Conservation (phyloP, 2,113 vertebrate species). For the Bubo bubo region DNA sequence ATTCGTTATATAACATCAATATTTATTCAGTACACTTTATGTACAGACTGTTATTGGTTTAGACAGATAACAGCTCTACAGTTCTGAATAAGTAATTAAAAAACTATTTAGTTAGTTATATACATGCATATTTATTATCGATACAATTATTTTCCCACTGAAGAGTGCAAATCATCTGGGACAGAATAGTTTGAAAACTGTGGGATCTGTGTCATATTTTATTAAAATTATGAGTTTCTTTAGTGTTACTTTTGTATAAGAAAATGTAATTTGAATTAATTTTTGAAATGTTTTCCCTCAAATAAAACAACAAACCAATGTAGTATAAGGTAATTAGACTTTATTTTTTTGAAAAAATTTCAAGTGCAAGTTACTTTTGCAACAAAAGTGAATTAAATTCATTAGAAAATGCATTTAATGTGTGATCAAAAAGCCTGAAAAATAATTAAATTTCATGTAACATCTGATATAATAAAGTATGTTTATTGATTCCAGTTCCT, state of each 20-base stretch:
- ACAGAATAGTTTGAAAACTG: not conserved
- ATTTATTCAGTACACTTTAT: not conserved
- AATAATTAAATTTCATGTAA: not conserved
- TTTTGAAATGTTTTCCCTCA: not conserved
- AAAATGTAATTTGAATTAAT: not conserved
- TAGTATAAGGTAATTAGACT: not conserved
- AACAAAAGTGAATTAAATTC: not conserved
- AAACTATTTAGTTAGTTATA: not conserved
- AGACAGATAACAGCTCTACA: not conserved
- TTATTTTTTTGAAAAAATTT: not conserved
- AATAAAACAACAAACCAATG: not conserved
- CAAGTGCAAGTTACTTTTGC: not conserved
- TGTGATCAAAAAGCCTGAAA: not conserved
- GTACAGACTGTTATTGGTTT: not conserved
- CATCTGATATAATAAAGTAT: not conserved
- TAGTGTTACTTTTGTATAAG: not conserved
- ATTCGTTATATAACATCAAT: not conserved
- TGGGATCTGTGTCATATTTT: not conserved
- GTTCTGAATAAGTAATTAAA: not conserved
- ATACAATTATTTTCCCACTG: not conserved
- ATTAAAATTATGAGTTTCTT: not conserved
- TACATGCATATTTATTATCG: not conserved
- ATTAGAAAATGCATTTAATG: not conserved
- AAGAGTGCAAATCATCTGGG: not conserved
- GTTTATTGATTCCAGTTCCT: not conserved